Evolutionary conservation across 2,888 invertebrate genomes (phyloP).

Genomic region (Netelia melanura): DNA sequence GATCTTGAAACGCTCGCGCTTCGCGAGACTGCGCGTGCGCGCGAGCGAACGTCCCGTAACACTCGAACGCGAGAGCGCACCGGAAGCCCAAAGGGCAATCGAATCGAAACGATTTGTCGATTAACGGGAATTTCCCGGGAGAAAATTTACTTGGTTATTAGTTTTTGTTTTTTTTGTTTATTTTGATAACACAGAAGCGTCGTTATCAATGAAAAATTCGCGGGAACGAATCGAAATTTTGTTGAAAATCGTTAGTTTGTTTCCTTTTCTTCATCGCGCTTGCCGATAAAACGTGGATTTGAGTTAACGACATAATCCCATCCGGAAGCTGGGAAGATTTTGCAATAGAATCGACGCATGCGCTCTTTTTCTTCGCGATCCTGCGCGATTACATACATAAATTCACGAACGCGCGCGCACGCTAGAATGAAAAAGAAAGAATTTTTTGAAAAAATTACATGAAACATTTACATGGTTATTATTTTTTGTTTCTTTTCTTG

Average conservation of each 20-base stretch:
- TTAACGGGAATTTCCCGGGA: conserved; percentile 49
- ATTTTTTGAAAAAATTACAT: conserved; percentile 33
- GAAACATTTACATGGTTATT: background rate
- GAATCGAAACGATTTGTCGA: conserved; percentile 49
- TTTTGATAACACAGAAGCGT: no score
- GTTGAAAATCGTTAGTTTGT: no score
- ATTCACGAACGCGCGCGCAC: background rate
- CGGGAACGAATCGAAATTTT: no score
- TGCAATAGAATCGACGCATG: conserved; percentile 45
- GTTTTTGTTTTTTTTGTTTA: background rate
- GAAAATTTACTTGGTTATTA: background rate
- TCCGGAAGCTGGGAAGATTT: conserved; percentile 14
- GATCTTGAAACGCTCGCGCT: conserved; percentile 69
- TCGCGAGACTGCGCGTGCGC: conserved; percentile 11
- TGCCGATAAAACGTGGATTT: background rate
- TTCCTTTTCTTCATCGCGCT: no score
- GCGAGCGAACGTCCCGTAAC: conserved; percentile 54
- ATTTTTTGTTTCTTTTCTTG: no score
- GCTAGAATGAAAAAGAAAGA: background rate
- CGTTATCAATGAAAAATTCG: no score
- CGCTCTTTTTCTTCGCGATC: background rate
- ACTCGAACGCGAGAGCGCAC: conserved; percentile 65
- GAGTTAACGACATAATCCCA: conserved; percentile 13
- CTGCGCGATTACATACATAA: background rate
- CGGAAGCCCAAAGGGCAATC: conserved; percentile 67